Conservation (phyloP, 64 coral and sea anemone genomes). For the Actinia equina region DNA sequence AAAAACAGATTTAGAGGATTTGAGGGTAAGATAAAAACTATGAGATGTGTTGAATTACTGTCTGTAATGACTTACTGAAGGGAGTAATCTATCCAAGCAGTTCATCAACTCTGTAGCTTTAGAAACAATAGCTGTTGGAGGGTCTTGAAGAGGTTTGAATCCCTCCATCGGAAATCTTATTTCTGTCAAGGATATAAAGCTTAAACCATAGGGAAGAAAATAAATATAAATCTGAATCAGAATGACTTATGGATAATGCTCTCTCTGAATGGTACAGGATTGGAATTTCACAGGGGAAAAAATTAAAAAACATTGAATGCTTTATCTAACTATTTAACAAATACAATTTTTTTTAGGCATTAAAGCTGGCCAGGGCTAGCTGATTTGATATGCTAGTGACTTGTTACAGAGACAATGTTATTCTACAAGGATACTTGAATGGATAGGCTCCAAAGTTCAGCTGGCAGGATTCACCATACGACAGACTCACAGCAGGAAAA, state of each 20-base stretch:
- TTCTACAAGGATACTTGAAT: constrained; percentile 84
- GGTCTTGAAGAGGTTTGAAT: constrained; percentile 91
- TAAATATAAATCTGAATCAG: too few species aligned
- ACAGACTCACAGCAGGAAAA: constrained; percentile 93
- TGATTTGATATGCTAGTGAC: too few species aligned
- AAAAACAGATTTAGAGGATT: background rate
- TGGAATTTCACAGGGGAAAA: too few species aligned
- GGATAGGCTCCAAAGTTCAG: constrained; percentile 90
- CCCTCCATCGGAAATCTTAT: constrained; percentile 86
- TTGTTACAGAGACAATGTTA: background rate
- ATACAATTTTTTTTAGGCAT: too few species aligned
- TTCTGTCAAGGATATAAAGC: constrained; percentile 11
- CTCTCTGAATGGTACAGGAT: too few species aligned
- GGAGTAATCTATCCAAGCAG: constrained; percentile 80
- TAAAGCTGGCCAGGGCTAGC: too few species aligned
- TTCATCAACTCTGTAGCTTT: constrained; percentile 72
- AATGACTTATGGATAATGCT: too few species aligned
- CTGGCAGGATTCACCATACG: constrained; percentile 96
- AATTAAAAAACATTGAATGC: too few species aligned
- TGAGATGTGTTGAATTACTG: too few species aligned
- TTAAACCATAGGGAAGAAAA: too few species aligned
- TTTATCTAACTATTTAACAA: too few species aligned
- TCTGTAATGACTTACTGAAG: constrained; percentile 61
- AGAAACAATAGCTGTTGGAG: constrained; percentile 62
- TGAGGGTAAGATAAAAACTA: too few species aligned